Base-by-base conservation (phyloP, 2,797 vertebrate species). In the Botia kubotai region DNA sequence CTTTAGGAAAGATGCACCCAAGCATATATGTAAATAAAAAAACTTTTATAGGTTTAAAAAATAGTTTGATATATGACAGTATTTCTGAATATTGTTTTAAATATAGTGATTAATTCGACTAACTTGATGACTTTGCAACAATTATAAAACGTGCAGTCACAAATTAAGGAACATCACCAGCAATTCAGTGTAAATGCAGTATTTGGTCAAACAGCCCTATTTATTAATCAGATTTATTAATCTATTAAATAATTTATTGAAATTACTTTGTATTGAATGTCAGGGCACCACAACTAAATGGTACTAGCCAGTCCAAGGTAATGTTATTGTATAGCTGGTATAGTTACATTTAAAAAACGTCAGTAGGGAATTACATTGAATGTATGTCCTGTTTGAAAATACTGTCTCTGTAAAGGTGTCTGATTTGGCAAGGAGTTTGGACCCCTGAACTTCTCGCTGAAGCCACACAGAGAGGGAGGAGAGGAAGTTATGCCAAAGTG, bases 371-470 rank as follows among this genome's bases (percentile, higher is more conserved):
- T 43, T 6, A 43, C 39, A 43, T 43, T 43, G 6, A 43, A 43
- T 43, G 6, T 43, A 33, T n/a, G 4, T 16, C 33, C 17, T 19
- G 6, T 75, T 26, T 75, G 58, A 13, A 43, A 58, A 46, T 16
- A 21, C n/a, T 79, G 7, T 71, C 19, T 19, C 6, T 36, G 23
- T 82, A 33, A 91, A 97, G 96, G 89, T 96, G 93, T 55, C 89
- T 97, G 65, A 93, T 93, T 46, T 97, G 96, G 95, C 94, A 97
- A 87, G 95, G 92, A 12, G 91, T 91, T 43, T 97, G 96, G 96
- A 93, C 87, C 29, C 0, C 87, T 11, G 95, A 95, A 83, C 33
- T 96, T 43, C 82, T 92, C 57, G 77, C 89, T 71, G 92, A 90
- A 68, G 94, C 95, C 0, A 89, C 92, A 81, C 91, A 92, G 83